Percentiles rank a stretch among this genome's conserved stretches.
Conservation (phyloP, 2,797 vertebrate species). For the Ptychadena robeensis region DNA sequence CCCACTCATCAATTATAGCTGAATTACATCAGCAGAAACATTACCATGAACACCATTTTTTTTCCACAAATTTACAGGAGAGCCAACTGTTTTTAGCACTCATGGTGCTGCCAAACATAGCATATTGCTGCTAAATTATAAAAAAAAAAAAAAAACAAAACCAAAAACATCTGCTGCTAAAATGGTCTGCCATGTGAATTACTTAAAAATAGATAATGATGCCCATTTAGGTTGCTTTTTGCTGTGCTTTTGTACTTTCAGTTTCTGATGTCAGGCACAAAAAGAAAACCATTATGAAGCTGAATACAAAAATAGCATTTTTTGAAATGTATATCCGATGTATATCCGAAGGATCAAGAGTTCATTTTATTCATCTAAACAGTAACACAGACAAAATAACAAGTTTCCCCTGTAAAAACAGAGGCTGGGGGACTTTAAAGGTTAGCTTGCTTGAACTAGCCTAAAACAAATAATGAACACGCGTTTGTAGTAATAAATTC, state of each 20-base stretch:
- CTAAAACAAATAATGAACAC: no score
- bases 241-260: background rate
- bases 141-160: constrained; percentile 1
- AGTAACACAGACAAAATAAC: no score
- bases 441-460: no score
- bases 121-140: background rate
- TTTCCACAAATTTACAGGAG: constrained; percentile 15
- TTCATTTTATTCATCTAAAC: no score
- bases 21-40: constrained; percentile 37
- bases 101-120: background rate
- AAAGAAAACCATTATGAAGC: no score
- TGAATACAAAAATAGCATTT: no score
- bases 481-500: no score
- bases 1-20: constrained; percentile 44
- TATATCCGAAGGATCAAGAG: no score
- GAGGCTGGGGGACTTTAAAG: no score
- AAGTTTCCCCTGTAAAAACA: no score
- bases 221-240: background rate
- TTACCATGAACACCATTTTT: constrained; percentile 14
- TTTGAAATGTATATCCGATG: no score
- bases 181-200: background rate
- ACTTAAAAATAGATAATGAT: background rate
- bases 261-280: background rate
- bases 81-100: background rate
- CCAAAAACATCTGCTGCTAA: constrained; percentile 1